Base-by-base conservation (phyloP, 2,888 invertebrate genomes). In the Ectemnius cavifrons region DNA sequence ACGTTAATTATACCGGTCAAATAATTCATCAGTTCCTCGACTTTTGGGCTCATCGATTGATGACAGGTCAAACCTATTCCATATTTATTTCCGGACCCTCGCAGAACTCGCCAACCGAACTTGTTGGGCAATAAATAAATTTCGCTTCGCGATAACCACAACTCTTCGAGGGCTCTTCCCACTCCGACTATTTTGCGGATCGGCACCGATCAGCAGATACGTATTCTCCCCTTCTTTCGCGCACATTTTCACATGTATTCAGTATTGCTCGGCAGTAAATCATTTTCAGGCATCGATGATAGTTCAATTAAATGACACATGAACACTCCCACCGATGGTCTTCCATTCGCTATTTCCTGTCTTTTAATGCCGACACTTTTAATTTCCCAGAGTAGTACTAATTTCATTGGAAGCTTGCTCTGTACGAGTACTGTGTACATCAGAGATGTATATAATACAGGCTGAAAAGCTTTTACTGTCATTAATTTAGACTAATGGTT, bases 231-330 rank as follows among this genome's bases (percentile, higher is more conserved):
- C 13, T 16, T 14, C 52, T 52, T 57, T 57, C 76, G 28, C 66
- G 23, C 47, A 20, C 23, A 27, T 37, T 18, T 11, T 4, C 28
- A 18, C 70, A n/a, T 64, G 37, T 23, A 52, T 57, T 63, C 69
- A 23, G 23, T 67, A 70, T 72, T 66, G 77, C 69, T 73, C 75
- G 84, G 84, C 81, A 86, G 87, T 90, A 90, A 90, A 90, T 90
- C 89, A 90, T 85, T 88, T 87, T 83, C 82, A 78, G 86, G 88
- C 87, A 90, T 89, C 86, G 86, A 86, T 87, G 88, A 86, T 87
- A 89, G 90, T 89, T 87, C 88, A 85, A 88, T 87, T 88, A 89
- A 90, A 89, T 89, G 89, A 90, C 87, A 77, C 77, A 86, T 77
- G 89, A 88, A 85, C 83, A 82, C 86, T 79, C 81, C 68, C 52